Evolutionary conservation across 1,140 invertebrate species (phyloP).

Genomic region (Nylanderia fulva): DNA sequence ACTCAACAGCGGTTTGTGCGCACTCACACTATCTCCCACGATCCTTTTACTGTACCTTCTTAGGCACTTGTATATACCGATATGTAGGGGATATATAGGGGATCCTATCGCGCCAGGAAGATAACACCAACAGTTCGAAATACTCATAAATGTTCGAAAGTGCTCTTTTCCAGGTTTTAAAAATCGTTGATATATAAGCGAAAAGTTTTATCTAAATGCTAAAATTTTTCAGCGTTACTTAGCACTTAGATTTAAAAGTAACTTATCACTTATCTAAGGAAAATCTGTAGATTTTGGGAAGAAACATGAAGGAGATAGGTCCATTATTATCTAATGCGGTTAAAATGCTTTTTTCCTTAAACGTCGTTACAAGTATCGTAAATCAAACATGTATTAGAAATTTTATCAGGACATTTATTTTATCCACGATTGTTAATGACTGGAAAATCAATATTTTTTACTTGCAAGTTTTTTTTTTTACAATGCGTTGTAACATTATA

Average conservation of each 20-base stretch:
- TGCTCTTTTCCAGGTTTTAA: background rate
- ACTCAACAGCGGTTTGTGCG: conserved; percentile 50
- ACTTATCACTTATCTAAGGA: background rate
- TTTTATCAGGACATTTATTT: background rate
- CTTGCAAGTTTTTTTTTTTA: background rate
- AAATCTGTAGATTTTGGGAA: background rate
- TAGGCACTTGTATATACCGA: conserved; percentile 17
- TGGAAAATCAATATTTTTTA: background rate
- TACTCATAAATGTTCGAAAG: background rate
- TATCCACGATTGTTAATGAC: background rate
- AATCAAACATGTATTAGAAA: background rate
- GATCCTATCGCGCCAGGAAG: conserved; percentile 18
- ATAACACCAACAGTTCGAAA: background rate
- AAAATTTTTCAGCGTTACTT: background rate
- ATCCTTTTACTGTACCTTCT: conserved; percentile 35
- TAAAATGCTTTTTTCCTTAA: background rate
- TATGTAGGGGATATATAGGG: conserved; percentile 5
- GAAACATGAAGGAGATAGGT: background rate
- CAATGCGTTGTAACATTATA: background rate
- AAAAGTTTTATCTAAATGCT: background rate
- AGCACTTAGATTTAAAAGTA: too few species aligned
- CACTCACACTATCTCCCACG: background rate
- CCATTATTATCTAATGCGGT: background rate
- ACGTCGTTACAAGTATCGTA: background rate
- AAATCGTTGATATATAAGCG: background rate